Evolutionary conservation across 2,113 vertebrate genomes (phyloP).

Genomic region (Rattus norvegicus): GRCr8 NC_086028.1:15192001-15192500

Average conservation of each 20-base stretch:
- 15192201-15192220: background rate
- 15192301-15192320: background rate
- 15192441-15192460: background rate
- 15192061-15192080: background rate
- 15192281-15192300: background rate
- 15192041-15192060: background rate
- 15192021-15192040: background rate
- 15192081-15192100: background rate
- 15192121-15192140: background rate
- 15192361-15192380: background rate
- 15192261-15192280: background rate
- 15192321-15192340: background rate
- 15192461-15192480: background rate
- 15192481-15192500: background rate
- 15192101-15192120: background rate
- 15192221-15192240: background rate
- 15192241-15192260: background rate
- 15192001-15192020: background rate
- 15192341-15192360: background rate
- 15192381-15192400: background rate
- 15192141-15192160: background rate
- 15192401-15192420: background rate
- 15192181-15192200: background rate
- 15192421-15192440: too few species aligned
- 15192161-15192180: background rate